Conservation (phyloP, 2,888 invertebrate species). For the Asteroscopus sphinx region DNA sequence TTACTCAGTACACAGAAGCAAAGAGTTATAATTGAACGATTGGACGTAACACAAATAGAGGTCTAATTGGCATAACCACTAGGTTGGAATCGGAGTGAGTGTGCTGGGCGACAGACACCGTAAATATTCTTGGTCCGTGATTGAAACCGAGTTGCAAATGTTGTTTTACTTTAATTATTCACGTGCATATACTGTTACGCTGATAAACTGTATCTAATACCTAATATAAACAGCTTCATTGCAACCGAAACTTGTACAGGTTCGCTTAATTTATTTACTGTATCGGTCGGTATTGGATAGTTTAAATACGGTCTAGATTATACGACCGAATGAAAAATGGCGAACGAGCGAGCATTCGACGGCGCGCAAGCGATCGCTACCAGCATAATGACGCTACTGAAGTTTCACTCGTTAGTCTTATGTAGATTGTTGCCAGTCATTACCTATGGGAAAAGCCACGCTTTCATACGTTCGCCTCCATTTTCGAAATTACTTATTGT, state of each 20-base stretch:
- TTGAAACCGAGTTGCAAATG: slow-evolving; percentile 44
- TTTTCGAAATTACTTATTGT: slow-evolving; percentile 76
- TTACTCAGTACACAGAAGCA: slow-evolving; percentile 32
- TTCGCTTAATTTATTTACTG: slow-evolving; percentile 74
- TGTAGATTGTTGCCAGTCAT: slow-evolving; percentile 72
- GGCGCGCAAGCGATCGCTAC: slow-evolving; percentile 65
- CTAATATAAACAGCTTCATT: slow-evolving; percentile 73
- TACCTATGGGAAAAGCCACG: slow-evolving; percentile 69
- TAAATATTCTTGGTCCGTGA: slow-evolving; percentile 42
- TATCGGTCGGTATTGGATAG: slow-evolving; percentile 63
- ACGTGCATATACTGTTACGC: slow-evolving; percentile 38
- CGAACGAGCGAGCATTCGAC: slow-evolving; percentile 60
- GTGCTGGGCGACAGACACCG: slow-evolving; percentile 18
- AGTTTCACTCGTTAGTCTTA: slow-evolving; percentile 75
- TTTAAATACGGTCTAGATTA: slow-evolving; percentile 63
- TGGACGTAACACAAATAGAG: slow-evolving; percentile 38
- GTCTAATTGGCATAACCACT: slow-evolving; percentile 38
- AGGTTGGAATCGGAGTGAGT: slow-evolving; percentile 14
- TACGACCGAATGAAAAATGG: slow-evolving; percentile 67
- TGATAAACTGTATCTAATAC: slow-evolving; percentile 62
- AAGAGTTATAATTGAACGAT: slow-evolving; percentile 40
- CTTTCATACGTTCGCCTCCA: slow-evolving; percentile 69
- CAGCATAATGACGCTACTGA: slow-evolving; percentile 72
- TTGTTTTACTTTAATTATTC: slow-evolving; percentile 51
- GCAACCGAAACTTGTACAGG: slow-evolving; percentile 72